Base-by-base conservation (phyloP, 2,113 vertebrate genomes). In the Myiozetetes cayanensis region DNA sequence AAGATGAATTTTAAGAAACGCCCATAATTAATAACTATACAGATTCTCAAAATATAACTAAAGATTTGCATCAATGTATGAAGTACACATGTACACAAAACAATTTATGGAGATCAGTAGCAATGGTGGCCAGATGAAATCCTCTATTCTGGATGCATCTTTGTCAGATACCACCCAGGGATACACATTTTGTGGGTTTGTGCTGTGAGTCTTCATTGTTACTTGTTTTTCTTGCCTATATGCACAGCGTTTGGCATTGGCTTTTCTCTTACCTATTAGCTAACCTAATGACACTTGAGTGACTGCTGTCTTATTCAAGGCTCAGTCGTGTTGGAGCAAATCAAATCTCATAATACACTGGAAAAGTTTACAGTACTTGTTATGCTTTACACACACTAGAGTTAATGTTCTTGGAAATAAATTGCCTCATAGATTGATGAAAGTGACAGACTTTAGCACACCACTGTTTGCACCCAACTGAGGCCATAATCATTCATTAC, bases 401-500 rank as follows among this genome's bases (percentile, higher is more conserved):
- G 66, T 67, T 90, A 90, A 94, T 58, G 58, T 39, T 93, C 61
- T 77, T 86, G 72, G 72, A 97, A 95, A 95, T 81, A 88, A 96
- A 96, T 74, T 95, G 82, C 50, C 63, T 91, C 85, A 70, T 4
- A 71, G 91, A 91, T 37, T 93, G 95, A 96, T 92, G 83, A 25
- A 91, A 96, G 91, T 90, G 78, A 91, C 82, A 96, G 79, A 24
- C 55, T 91, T 73, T 5, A 72, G 87, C 68, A 84, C 75, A 71
- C 46, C 70, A 90, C 79, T 88, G 67, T 76, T 85, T 85, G 79
- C 75, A 84, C 72, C 94, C 95, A 95, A 47, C 87, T 50, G 92
- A 90, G 93, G 50, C 65, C 70, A 94, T 96, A 86, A 95, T 74
- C 92, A 81, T 93, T 95, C 93, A 93, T 90, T 92, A 96, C 46